Evolutionary conservation across 2,888 invertebrate species (phyloP).

Genomic region (Gymnocheta viridis): DNA sequence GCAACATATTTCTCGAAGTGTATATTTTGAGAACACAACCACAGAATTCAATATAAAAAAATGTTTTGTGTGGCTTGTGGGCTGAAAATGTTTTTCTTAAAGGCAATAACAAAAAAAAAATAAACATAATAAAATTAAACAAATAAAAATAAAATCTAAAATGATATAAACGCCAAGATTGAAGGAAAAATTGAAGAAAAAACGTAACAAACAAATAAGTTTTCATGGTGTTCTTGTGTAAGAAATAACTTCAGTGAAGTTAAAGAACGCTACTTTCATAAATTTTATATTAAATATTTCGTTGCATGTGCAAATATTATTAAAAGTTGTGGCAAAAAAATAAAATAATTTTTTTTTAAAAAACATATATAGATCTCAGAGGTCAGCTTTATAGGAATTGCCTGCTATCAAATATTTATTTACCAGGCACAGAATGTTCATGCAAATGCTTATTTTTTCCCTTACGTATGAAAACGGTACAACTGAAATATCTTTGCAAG

Average conservation of each 20-base stretch:
- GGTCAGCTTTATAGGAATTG: too few species aligned
- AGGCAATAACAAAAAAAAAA: not conserved
- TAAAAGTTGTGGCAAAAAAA: too few species aligned
- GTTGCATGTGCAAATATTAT: too few species aligned
- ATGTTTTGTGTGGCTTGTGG: constrained; percentile 7
- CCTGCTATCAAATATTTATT: too few species aligned
- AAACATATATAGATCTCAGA: too few species aligned
- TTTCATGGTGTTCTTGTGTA: constrained; percentile 23
- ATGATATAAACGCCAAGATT: constrained; percentile 35
- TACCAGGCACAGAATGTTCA: too few species aligned
- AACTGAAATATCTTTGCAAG: too few species aligned
- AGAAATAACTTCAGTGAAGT: not conserved
- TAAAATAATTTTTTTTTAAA: too few species aligned
- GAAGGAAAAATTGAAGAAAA: not conserved
- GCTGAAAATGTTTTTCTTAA: constrained; percentile 10
- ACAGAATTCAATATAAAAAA: constrained; percentile 8
- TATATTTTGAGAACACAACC: not conserved
- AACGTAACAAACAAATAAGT: not conserved
- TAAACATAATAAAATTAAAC: not conserved
- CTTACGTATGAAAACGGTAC: too few species aligned
- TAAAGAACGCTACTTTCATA: not conserved
- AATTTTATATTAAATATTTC: not conserved
- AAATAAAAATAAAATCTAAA: too few species aligned
- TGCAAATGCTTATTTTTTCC: too few species aligned
- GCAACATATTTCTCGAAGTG: not conserved